Evolutionary conservation across 2,888 invertebrate genomes (phyloP), one percentile per base, ranked within the genome.

Genomic region (Stenichneumon culpator): DNA sequence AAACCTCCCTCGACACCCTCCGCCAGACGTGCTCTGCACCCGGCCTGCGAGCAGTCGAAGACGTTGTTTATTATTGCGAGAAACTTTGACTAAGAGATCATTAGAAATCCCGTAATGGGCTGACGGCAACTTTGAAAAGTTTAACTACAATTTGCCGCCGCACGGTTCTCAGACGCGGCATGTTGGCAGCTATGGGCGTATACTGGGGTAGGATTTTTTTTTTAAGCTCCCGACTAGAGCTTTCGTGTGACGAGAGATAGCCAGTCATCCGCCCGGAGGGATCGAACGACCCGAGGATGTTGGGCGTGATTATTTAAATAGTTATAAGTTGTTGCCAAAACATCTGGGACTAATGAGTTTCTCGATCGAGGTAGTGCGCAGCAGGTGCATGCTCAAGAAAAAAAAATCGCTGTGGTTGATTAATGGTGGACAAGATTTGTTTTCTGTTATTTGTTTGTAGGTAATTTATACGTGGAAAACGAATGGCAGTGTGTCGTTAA

Each of bases 91-190:
- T 67, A 47, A 60, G 44, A 67, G 60, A 47, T 73, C 80, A 73
- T 84, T 81, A 63, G 77, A 84, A 81, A 81, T 84, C 68, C 81
- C 69, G 68, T 80, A 80, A 84, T 77, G 84, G 72, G 16, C 50
- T 19, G 22, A 50, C 60, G n/a, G 28, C 25, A 81, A 84, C 72
- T 81, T 84, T 78, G 32, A 36, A 60, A 81, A 81, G 39, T 80
- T 84, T 39, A 54, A 65, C 65, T 63, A 44, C 39, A 63, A 70
- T 79, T 57, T 32, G 69, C 69, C 14, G 25, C 7, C 4, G 11
- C 14, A 70, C 22, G 7, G 14, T 11, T 54, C 25, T 54, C 67
- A 14, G 44, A 73, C 67, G 63, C 32, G 28, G 72, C 65, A 57
- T 72, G 72, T 79, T 73, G 57, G 79, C 69, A 22, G 19, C 63